Base-by-base conservation (phyloP, 2,113 vertebrate species). In the Odocoileus virginianus region DNA sequence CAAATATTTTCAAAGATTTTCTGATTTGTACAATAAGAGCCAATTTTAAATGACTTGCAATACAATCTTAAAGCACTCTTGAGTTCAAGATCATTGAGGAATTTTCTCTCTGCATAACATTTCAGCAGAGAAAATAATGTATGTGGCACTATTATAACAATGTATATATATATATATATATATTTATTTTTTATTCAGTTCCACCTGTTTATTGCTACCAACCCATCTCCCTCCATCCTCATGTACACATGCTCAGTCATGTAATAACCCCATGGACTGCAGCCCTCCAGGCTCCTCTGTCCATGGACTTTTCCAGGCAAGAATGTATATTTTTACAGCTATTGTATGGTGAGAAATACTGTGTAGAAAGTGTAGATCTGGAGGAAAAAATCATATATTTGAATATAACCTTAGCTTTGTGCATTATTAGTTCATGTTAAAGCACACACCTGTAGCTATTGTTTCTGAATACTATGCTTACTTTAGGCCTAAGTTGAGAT, bases 31-130 rank as follows among this genome's bases (percentile, higher is more conserved):
- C 6, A 82, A 47, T 57, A 83, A 92, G 87, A 82, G 52, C 10
- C 33, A 60, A 87, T 43, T 78, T 57, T 78, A 87, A 95, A 50
- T 47, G 19, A 76, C 94, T 90, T 91, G 23, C 12, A 79, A 87
- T 45, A 58, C 30, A 96, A 47, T 87, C 30, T 60, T 87, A 91
- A 92, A 88, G 27, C 45, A 95, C 15, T 52, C 25, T 47, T 47
- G n/a, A 57, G 8, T 50, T 16, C 7, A 79, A 21, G 16, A n/a
- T 91, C 67, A 54, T 9, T 23, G 25, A 52, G 55, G n/a, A 96
- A n/a, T 84, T 60, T 84, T 13, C 36, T 92, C 89, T 79, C 79
- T 30, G 9, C 2, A 11, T 40, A 82, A 85, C 23, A 89, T 79
- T 54, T 47, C 47, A 55, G 28, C 19, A 76, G 89, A 81, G 27